Base-by-base conservation (phyloP, 30 jellyfish, hydroid and myxozoan genomes). In the Chironex yamaguchii region DNA sequence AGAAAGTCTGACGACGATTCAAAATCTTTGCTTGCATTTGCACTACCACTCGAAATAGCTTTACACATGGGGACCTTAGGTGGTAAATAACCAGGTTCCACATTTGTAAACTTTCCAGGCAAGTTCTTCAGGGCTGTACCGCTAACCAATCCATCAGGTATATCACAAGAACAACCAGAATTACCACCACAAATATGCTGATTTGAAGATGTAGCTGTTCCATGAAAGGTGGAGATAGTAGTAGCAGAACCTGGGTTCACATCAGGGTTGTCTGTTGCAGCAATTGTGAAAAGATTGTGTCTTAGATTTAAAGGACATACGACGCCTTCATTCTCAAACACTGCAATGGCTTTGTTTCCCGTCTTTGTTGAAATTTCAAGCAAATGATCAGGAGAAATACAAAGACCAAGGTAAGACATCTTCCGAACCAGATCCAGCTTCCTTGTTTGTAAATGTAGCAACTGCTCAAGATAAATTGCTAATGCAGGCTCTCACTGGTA, bases 211-310 rank as follows among this genome's bases (percentile, higher is more conserved):
- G 58, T 53, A 12, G 70, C 91, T 34, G 76, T 86, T 11, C 96
- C 91, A 76, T 86, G 92, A 65, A 86, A 86, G 24, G 91, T 75
- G 17, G 33, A 66, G 36, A 49, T 63, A n/a, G 96, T 62, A 4
- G 79, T 67, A 11, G 50, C 68, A 21, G 96, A 35, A 3, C 54
- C 36, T 4, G 96, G 96, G 32, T 86, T 76, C 63, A 75, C 87
- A 49, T 75, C 96, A 22, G 77, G 63, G 29, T 86, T 86, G 52
- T 86, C 91, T 0, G 65, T 62, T 1, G 96, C 92, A n/a, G 92
- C 82, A 1, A 86, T 78, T 23, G 91, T 86, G 28, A 75, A 86
- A n/a, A 86, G 2, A 3, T 71, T 52, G 22, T 33, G 11, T 29
- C 36, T 24, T 24, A 86, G 62, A 11, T 49, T 25, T 30, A 76